These are phyloP conservation scores for Drosophila recens DNA, from an alignment of 2,888 invertebrate species.

Conservation along the genomic window DNA sequence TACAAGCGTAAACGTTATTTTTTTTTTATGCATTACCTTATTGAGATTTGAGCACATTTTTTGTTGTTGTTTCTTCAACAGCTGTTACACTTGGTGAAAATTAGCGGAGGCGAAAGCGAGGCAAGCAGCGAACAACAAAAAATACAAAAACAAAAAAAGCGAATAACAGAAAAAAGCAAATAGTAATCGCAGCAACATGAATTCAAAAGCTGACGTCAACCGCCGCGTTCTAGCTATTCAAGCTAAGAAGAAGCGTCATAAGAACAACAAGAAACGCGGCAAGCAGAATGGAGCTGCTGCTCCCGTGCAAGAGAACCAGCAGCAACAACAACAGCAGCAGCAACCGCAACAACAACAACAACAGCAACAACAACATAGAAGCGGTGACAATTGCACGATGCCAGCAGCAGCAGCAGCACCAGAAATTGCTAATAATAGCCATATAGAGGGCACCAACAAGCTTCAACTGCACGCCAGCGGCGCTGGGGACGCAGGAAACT, in stretches of 20 bases:
- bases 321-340: constrained; percentile 55
- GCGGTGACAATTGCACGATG: constrained; percentile 38
- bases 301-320: constrained; percentile 56
- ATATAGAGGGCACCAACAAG: constrained; percentile 52
- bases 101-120: constrained; percentile 49
- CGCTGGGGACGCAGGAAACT: constrained; percentile 55
- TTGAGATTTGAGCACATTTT: constrained; percentile 72
- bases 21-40: constrained; percentile 62
- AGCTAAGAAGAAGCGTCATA: constrained; percentile 96
- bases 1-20: constrained; percentile 45
- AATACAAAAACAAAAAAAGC: constrained; percentile 30
- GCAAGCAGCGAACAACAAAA: constrained; percentile 20
- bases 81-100: constrained; percentile 67
- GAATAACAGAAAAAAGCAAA: constrained; percentile 16
- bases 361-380: constrained; percentile 27
- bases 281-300: constrained; percentile 86
- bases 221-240: constrained; percentile 96
- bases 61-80: constrained; percentile 65
- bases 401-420: constrained; percentile 78
- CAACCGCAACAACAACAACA: constrained; percentile 36
- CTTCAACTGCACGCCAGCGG: constrained; percentile 39
- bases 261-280: constrained; percentile 94
- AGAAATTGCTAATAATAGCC: constrained; percentile 83
- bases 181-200: constrained; percentile 87
- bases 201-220: constrained; percentile 96